Base-by-base conservation (phyloP, 2,888 invertebrate genomes). In the Hemicrepidius hirtus region DNA sequence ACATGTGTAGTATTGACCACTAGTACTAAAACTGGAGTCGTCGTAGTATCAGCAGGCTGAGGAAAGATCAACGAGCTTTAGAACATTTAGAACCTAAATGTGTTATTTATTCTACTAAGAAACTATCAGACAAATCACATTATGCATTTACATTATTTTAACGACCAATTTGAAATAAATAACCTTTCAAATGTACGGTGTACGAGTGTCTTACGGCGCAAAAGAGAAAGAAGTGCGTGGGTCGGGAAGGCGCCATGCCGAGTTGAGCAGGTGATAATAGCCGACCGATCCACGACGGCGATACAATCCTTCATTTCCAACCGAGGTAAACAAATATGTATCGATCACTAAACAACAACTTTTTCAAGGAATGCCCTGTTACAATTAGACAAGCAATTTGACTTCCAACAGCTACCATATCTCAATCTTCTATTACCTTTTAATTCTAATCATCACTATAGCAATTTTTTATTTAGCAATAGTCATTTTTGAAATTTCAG, bases 201-300 rank as follows among this genome's bases (percentile, higher is more conserved):
- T 72, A 72, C 55, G 59, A 72, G 67, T 72, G 67, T 73, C 72
- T 73, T 69, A 70, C 72, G 73, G 75, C 74, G 76, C 73, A 75
- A 78, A 76, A 78, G 79, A 77, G 77, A 78, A 72, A 80, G 77
- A 79, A 76, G 57, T 78, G 83, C 79, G 84, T 84, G 83, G 84
- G 84, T 74, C 71, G 82, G 67, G 70, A 76, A 82, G 84, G 84
- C 84, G 84, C 84, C 84, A 83, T 78, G 80, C 81, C 75, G 81
- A 72, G 80, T 71, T 75, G 77, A 80, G 80, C 84, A 84, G 83
- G 84, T 84, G 84, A 84, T 84, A 83, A 83, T 83, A 83, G 81
- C 81, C 80, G 82, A 80, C 81, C 81, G 81, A 81, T 80, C 78
- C 77, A 79, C 75, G 79, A 81, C 78, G 79, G 73, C 75, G 78